These are phyloP conservation scores for Holcopasites calliopsidis DNA, from an alignment of 1,140 invertebrate genomes.

Conservation along the genomic window DNA sequence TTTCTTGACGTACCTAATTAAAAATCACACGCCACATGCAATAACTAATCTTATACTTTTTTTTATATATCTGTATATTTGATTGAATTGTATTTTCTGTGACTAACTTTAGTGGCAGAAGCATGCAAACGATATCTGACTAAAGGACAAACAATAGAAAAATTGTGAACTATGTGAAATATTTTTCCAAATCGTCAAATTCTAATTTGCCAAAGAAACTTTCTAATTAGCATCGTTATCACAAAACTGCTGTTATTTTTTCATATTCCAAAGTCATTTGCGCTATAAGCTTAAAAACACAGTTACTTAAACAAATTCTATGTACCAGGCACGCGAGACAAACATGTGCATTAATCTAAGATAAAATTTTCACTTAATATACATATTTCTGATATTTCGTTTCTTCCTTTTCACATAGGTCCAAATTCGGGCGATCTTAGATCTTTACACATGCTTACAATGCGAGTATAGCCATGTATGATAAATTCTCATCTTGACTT, in stretches of 20 bases:
- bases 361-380: not conserved
- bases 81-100: conserved; percentile 24
- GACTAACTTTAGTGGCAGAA: conserved; percentile 60
- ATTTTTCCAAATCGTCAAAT: conserved; percentile 55
- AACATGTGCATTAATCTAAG: conserved; percentile 51
- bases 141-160: conserved; percentile 45
- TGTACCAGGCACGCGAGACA: conserved; percentile 46
- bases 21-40: no score
- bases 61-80: conserved; percentile 35
- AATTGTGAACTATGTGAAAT: conserved; percentile 53
- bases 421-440: conserved; percentile 5
- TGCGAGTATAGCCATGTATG: conserved; percentile 29
- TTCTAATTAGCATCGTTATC: conserved; percentile 52
- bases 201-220: conserved; percentile 52
- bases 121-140: conserved; percentile 63
- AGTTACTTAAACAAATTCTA: conserved; percentile 54
- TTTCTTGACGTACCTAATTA: conserved; percentile 71
- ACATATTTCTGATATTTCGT: not conserved
- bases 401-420: not conserved
- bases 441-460: conserved; percentile 52
- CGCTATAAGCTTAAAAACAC: conserved; percentile 69
- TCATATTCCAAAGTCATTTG: conserved; percentile 59
- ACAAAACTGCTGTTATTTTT: conserved; percentile 47
- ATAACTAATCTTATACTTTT: no score
- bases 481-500: conserved; percentile 55